These are phyloP conservation scores for Stylophora pistillata DNA, from an alignment of 64 coral and sea anemone genomes.

Conservation along the genomic window DNA sequence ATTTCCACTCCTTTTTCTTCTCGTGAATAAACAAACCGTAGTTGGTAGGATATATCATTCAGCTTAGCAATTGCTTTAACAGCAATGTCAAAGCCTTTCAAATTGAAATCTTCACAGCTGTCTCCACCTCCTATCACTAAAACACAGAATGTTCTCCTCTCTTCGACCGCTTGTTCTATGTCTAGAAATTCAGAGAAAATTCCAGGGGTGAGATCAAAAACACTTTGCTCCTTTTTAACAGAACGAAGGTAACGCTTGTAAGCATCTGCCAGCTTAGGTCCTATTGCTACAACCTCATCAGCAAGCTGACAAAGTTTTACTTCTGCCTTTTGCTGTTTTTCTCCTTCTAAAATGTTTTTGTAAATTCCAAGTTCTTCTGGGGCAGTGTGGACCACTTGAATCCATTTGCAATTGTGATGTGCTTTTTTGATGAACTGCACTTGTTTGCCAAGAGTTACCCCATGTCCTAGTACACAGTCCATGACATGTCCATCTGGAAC, in stretches of 20 bases:
- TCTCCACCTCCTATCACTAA: constrained; percentile 19
- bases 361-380: constrained; percentile 29
- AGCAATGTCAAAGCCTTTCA: neutral
- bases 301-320: neutral
- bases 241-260: neutral
- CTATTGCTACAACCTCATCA: neutral
- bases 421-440: neutral
- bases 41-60: neutral
- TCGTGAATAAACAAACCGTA: neutral
- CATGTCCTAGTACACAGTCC: no score
- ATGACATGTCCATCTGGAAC: no score
- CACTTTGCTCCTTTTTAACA: neutral
- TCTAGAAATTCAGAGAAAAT: constrained; percentile 11
- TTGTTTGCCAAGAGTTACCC: no score
- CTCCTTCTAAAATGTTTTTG: neutral
- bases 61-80: constrained; percentile 23
- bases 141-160: neutral
- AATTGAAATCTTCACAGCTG: neutral
- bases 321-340: neutral
- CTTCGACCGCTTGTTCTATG: neutral
- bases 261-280: constrained; percentile 21
- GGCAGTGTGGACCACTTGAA: neutral
- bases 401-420: neutral
- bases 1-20: neutral
- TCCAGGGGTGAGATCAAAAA: neutral